Evolutionary conservation across 2,797 vertebrate species (phyloP).

Genomic region (Cuculus canorus): DNA sequence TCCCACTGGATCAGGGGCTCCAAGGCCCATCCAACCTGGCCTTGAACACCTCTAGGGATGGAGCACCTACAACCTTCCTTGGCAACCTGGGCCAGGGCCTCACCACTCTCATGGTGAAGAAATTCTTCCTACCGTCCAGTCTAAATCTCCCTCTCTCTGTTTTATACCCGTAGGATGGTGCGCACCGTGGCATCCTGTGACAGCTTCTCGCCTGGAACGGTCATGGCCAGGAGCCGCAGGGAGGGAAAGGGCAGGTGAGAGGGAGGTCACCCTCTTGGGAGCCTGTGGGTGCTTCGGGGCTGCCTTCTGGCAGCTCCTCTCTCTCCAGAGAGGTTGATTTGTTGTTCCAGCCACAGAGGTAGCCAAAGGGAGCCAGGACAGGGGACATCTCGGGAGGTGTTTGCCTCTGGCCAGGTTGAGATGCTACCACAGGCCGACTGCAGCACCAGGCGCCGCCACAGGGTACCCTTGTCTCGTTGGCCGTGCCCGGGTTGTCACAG

Average conservation of each 20-base stretch:
- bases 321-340: background rate
- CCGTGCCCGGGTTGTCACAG: fast-evolving
- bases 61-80: no score
- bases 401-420: background rate
- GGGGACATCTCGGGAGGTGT: background rate
- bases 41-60: no score
- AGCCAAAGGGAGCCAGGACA: background rate
- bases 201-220: no score
- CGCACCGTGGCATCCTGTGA: no score
- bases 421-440: background rate
- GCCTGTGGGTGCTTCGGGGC: fast-evolving
- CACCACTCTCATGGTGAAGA: no score
- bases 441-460: fast-evolving
- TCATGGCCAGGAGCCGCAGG: fast-evolving
- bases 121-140: no score
- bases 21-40: no score
- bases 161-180: no score
- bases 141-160: no score
- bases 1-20: no score
- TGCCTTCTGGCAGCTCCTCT: background rate
- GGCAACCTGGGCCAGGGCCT: no score
- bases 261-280: background rate
- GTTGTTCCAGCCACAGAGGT: background rate
- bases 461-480: fast-evolving
- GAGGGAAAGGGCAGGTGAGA: no score